Base-by-base conservation (phyloP, 2,797 vertebrate species). In the Tragopan temminckii region DNA sequence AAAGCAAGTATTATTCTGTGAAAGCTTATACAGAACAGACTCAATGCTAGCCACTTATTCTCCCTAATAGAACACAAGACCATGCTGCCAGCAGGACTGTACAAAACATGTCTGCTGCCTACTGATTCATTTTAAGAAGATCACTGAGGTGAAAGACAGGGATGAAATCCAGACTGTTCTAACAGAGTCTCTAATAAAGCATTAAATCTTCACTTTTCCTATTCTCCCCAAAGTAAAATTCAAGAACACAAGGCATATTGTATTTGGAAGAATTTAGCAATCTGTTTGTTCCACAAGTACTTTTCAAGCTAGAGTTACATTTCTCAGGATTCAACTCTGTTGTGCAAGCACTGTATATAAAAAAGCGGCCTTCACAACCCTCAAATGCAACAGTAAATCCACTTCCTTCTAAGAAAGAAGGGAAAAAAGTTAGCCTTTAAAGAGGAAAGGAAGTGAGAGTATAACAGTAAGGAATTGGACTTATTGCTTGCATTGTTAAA, bases 141-240 rank as follows among this genome's bases (percentile, higher is more conserved):
- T 97, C 95, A 93, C n/a, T 59, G 84, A 85, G 94, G 96, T 95
- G 90, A 95, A 93, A 96, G 95, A 95, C 82, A 89, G 93, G 94
- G 91, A 93, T 96, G 36, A 62, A 95, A 95, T 90, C 81, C 92
- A 74, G 66, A 70, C 63, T 70, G 19, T 86, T 92, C 55, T 88
- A 79, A 58, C 23, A 59, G 31, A 61, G 27, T 63, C 77, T 40
- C 93, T 87, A 94, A 87, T 76, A 83, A 59, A 90, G 75, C 61
- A 83, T 52, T 95, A 90, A 92, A 82, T 81, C 83, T 81, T 88
- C 74, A 53, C 81, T 78, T 61, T 72, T 58, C 63, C 59, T 31
- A 35, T 8, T 63, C 11, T 5, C 72, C 43, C 36, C 46, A 81
- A 71, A 91, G 64, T 29, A 74, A 45, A 13, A 31, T 45, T 63